Conservation (phyloP, 2,888 invertebrate species). For the Pasiphila rectangulata region DNA sequence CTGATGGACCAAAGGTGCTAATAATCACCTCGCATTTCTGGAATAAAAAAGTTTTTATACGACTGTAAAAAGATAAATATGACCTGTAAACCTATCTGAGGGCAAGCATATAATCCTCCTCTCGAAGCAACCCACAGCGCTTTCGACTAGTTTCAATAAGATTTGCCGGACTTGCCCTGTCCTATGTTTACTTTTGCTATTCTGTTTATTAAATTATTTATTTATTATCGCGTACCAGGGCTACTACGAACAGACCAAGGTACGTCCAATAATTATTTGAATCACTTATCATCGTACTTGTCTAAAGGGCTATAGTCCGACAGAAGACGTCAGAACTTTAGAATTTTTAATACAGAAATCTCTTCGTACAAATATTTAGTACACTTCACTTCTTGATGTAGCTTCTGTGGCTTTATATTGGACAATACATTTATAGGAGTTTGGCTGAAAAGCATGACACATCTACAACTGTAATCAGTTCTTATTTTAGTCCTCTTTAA, state of each 20-base stretch:
- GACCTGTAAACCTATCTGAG: no score
- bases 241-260: conserved; percentile 21
- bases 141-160: background rate
- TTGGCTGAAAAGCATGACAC: conserved; percentile 2
- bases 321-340: background rate
- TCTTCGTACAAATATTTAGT: background rate
- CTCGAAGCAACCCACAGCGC: no score
- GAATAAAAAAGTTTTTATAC: no score
- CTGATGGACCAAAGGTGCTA: no score
- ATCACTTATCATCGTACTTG: conserved; percentile 1
- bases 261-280: conserved; percentile 18
- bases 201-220: conserved; percentile 15
- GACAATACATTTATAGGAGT: conserved; percentile 1
- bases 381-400: conserved; percentile 9
- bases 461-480: background rate
- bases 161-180: conserved; percentile 5
- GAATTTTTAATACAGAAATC: background rate
- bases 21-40: no score
- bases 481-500: background rate
- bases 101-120: no score
- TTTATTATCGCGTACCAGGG: conserved; percentile 25
- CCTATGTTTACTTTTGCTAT: conserved; percentile 11
- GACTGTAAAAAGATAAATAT: no score
- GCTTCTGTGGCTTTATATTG: conserved; percentile 14
- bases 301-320: conserved; percentile 2